Evolutionary conservation across 2,888 invertebrate genomes (phyloP), one percentile per base, ranked within the genome.

Genomic region (Orchesella flavescens): DNA sequence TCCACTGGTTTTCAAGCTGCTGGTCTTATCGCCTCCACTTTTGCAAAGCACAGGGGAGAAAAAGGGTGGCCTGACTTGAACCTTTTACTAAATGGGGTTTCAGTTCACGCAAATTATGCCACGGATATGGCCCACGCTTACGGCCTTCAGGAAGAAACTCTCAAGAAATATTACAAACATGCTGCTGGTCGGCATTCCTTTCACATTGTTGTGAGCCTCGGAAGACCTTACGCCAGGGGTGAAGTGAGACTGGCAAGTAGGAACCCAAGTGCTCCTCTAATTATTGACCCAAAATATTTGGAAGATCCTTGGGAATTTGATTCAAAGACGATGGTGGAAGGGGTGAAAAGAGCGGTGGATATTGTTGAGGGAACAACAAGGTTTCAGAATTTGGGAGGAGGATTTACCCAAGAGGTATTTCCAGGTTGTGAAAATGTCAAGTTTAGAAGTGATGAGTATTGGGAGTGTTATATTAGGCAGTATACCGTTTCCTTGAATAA

Each of bases 241-340:
- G 77, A 83, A 34, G 72, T 87, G 12, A 53, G 68, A 49, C 82
- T 87, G 0, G 46, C 49, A 13, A 65, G 71, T 24, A 21, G 44
- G 9, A 19, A 81, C 44, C 83, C 84, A 1, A 34, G 57, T n/a
- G 24, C 43, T 13, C 75, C 73, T 1, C 15, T 59, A 17, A 34
- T 83, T 0, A 87, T 87, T 49, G 85, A 87, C 55, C 87, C 87
- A n/a, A 83, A 79, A 17, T 87, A 87, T 61, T 77, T 84, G 0
- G 85, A 87, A 7, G 57, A 80, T 23, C 77, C 76, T 34, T 68
- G 73, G 24, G 86, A 86, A 19, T 61, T 73, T 72, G 84, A 86
- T 17, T 55, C 84, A 1, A 83, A 72, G 53, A 75, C 80, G n/a
- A 80, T 83, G 74, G 63, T 86, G 13, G 84, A 86, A 19, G 86